These are phyloP conservation scores for Phrixothrix hirtus DNA, from an alignment of 2,888 invertebrate genomes.

Conservation along the genomic window DNA sequence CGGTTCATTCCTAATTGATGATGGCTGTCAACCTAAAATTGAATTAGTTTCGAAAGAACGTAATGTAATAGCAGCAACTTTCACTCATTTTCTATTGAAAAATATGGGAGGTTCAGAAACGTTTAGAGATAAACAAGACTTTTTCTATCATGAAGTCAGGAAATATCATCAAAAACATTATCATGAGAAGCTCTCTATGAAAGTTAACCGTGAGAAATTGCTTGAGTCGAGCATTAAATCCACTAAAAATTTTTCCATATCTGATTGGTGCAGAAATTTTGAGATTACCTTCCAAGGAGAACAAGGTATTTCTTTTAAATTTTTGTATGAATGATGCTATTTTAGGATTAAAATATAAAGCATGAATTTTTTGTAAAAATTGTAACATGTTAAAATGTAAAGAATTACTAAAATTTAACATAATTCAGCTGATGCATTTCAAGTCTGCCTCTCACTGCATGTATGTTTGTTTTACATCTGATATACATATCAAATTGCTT, in stretches of 20 bases:
- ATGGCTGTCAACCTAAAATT: conserved; percentile 87
- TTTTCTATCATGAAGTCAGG: conserved; percentile 73
- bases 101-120: conserved; percentile 95
- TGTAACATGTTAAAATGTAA: too few species aligned
- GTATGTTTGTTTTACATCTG: too few species aligned
- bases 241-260: conserved; percentile 80
- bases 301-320: too few species aligned
- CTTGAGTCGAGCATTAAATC: conserved; percentile 84
- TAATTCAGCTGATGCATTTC: too few species aligned
- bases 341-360: not conserved
- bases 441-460: too few species aligned
- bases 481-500: too few species aligned
- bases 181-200: conserved; percentile 82
- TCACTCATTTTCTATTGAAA: conserved; percentile 86
- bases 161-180: conserved; percentile 85
- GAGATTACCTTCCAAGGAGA: conserved; percentile 93
- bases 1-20: conserved; percentile 81
- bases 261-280: conserved; percentile 94
- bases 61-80: conserved; percentile 90
- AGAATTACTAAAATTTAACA: too few species aligned
- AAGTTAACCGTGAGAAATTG: conserved; percentile 79
- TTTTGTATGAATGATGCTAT: too few species aligned
- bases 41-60: conserved; percentile 82
- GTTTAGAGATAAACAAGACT: conserved; percentile 76
- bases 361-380: not conserved